A percentile compares a stretch with the other conserved stretches of the same genome.
Evolutionary conservation across 2,113 vertebrate genomes (phyloP).

Genomic region (Rhinolophus sinicus): DNA sequence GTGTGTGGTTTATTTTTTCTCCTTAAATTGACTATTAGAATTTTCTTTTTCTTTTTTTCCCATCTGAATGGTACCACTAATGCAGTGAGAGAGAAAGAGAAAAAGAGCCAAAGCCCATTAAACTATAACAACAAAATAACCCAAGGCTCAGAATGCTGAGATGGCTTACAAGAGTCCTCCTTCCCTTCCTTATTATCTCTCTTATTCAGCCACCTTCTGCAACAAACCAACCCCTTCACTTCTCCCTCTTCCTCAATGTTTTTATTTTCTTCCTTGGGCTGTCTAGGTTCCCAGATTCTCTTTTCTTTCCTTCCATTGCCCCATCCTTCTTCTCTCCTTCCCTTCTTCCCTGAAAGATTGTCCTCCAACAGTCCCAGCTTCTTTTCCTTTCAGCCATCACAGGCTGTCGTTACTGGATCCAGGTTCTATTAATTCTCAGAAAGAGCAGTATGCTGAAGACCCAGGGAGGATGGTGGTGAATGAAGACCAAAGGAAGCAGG

Average conservation of each 20-base stretch:
- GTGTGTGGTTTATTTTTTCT: constrained; percentile 36
- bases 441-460: not conserved
- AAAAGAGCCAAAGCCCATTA: constrained; percentile 59
- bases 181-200: constrained; percentile 7
- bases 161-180: not conserved
- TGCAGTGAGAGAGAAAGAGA: constrained; percentile 47
- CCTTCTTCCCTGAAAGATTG: not conserved
- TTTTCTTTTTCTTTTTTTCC: constrained; percentile 55
- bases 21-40: constrained; percentile 65
- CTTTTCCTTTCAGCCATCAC: not conserved
- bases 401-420: not conserved
- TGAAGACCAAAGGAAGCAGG: not conserved
- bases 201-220: not conserved
- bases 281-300: not conserved
- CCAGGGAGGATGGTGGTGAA: not conserved
- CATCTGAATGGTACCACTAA: constrained; percentile 64
- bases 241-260: not conserved
- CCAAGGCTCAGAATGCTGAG: constrained; percentile 34
- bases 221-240: too few species aligned
- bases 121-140: constrained; percentile 65
- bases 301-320: not conserved
- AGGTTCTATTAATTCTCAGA: not conserved
- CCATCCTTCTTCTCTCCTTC: not conserved
- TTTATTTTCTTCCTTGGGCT: not conserved
- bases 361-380: not conserved